Evolutionary conservation across 2,888 invertebrate genomes (phyloP).

Genomic region (Andrena marginata): DNA sequence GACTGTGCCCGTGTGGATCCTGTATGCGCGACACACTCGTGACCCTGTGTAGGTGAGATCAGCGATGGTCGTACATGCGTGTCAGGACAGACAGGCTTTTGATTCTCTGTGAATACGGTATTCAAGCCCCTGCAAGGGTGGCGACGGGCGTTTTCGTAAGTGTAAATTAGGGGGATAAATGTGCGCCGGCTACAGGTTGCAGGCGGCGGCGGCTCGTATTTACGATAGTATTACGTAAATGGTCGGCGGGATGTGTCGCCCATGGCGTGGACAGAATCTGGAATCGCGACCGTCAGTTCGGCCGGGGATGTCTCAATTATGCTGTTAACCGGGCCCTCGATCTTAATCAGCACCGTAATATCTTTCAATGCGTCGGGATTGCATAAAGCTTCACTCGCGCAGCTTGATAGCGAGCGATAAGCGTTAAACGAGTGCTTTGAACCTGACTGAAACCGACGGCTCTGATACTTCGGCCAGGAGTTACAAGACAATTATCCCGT

Average conservation of each 20-base stretch:
- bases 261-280: conserved; percentile 49
- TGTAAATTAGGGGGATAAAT: conserved; percentile 19
- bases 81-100: conserved; percentile 3
- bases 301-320: conserved; percentile 64
- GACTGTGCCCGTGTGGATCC: not conserved
- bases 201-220: conserved; percentile 16
- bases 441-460: conserved; percentile 33
- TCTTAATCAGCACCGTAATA: conserved; percentile 55
- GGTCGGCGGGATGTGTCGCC: conserved; percentile 26
- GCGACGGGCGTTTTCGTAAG: conserved; percentile 8
- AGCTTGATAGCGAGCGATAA: conserved; percentile 39
- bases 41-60: not conserved
- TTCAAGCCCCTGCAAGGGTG: conserved; percentile 4
- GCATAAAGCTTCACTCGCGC: conserved; percentile 39
- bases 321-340: conserved; percentile 38
- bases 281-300: conserved; percentile 43
- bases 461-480: not conserved
- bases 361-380: conserved; percentile 30
- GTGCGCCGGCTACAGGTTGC: conserved; percentile 1
- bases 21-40: not conserved
- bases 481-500: conserved; percentile 33
- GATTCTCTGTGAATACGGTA: conserved; percentile 4
- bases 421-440: conserved; percentile 33
- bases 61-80: not conserved
- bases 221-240: conserved; percentile 30